Evolutionary conservation across 2,888 invertebrate species (phyloP), one percentile per base, ranked within the genome.

Genomic region (Lathronympha strigana): DNA sequence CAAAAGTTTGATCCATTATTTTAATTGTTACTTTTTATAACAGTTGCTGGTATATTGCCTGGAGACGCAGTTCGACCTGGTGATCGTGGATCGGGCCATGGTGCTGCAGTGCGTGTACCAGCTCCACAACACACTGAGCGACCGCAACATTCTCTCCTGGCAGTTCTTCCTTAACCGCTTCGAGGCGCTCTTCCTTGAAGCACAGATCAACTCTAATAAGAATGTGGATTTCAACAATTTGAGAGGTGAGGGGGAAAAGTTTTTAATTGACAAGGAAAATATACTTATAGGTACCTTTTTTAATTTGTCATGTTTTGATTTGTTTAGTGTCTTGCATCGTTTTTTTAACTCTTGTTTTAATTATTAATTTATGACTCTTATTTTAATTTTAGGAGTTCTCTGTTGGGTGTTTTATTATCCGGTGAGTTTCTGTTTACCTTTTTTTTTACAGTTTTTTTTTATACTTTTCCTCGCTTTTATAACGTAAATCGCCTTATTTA

Each of bases 31-130:
- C n/a, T 61, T 72, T 72, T 70, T 66, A 68, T 84, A 82, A 43
- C 88, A 97, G 96, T 95, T 97, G 64, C 93, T 98, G 70, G 95
- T 98, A 61, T 95, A 96, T 93, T 99, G 99, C 86, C 90, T 99
- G 89, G 99, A 99, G 93, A 97, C 97, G 0, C 99, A 99, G 92
- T 99, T 99, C 91, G 99, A 99, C 92, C 94, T 97, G 68, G 98
- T 99, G 69, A 98, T 99, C 68, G 96, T 97, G 67, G 99, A 99
- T 87, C 94, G 99, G 43, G 98, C 99, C 0, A 97, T 99, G 94
- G 97, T 99, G 31, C 93, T 99, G 43, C 98, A 99, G 84, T 97
- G 98, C 1, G 94, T 99, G 61, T 98, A 98, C 84, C 97, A 99
- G 82, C 93, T 99, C 5, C 97, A 98, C 82, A 98, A 98, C 83